phyloP scores from a whole-genome alignment of 2,888 invertebrate species.

The Lasius platythorax region DNA sequence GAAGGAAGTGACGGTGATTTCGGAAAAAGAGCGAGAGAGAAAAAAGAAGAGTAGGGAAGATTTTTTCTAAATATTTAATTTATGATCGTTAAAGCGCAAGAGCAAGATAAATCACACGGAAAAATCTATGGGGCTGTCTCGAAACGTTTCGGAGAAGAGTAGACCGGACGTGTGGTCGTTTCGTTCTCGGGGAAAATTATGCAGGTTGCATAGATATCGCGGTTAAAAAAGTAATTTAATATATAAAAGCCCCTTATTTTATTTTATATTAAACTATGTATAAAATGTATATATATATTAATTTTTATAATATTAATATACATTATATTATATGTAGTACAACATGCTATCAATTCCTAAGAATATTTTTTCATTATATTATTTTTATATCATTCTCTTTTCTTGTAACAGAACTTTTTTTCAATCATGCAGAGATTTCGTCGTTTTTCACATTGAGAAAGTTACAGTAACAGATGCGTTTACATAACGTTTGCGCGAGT shows the following conservation, averaged over 20 bases:
- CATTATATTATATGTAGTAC: not conserved
- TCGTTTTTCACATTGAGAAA: not conserved
- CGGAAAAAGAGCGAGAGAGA: not conserved
- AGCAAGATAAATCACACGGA: conserved; percentile 4
- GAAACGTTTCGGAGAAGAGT: not conserved
- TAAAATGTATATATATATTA: not conserved
- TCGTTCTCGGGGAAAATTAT: conserved; percentile 17
- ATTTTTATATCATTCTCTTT: not conserved
- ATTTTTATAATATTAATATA: not conserved
- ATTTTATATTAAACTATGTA: not conserved
- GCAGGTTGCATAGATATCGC: not conserved
- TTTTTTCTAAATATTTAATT: conserved; percentile 30
- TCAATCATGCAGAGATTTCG: not conserved
- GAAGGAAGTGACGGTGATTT: not conserved
- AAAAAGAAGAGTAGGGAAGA: not conserved
- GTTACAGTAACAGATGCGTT: too few relatives aligned
- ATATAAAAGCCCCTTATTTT: not conserved
- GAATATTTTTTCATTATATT: not conserved
- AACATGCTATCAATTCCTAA: not conserved
- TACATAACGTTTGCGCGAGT: not conserved
- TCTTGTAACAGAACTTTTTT: not conserved
- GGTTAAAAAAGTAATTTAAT: not conserved
- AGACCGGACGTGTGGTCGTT: not conserved
- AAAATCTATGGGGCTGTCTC: conserved; percentile 11
- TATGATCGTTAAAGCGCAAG: conserved; percentile 5